phyloP scores from a whole-genome alignment of 1,140 invertebrate species.

The Goniozus legneri region DNA sequence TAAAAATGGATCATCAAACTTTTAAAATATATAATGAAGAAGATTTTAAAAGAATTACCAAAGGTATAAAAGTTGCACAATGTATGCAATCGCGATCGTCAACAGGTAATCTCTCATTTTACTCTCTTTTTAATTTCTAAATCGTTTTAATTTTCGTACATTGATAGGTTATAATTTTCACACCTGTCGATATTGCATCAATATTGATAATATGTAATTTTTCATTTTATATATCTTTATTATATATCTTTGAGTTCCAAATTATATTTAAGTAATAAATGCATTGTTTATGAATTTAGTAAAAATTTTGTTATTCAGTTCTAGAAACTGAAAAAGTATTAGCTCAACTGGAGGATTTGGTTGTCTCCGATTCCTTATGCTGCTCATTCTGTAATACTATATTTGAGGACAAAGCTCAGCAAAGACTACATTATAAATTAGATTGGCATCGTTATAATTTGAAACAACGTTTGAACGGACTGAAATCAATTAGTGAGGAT shows the following conservation, averaged over 20 bases:
- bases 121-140: slow-evolving; percentile 1
- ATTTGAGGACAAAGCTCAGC: slow-evolving; percentile 52
- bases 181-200: background rate
- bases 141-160: slow-evolving; percentile 1
- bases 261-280: background rate
- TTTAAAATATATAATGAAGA: slow-evolving; percentile 58
- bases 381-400: slow-evolving; percentile 58
- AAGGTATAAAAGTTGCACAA: slow-evolving; percentile 59
- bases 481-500: slow-evolving; percentile 58
- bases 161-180: background rate
- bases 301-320: slow-evolving; percentile 22
- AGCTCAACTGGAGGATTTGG: slow-evolving; percentile 42
- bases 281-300: slow-evolving; percentile 2
- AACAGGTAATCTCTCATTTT: slow-evolving; percentile 36
- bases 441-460: slow-evolving; percentile 74
- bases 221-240: slow-evolving; percentile 27
- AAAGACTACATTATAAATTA: slow-evolving; percentile 63
- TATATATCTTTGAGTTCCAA: background rate
- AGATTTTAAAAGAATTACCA: slow-evolving; percentile 54
- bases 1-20: slow-evolving; percentile 42
- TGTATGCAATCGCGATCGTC: slow-evolving; percentile 59
- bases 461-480: slow-evolving; percentile 61
- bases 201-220: background rate
- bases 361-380: slow-evolving; percentile 51
- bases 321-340: slow-evolving; percentile 32